Evolutionary conservation across 1,140 invertebrate genomes (phyloP).

Genomic region (Trinorchestia longiramus): DNA sequence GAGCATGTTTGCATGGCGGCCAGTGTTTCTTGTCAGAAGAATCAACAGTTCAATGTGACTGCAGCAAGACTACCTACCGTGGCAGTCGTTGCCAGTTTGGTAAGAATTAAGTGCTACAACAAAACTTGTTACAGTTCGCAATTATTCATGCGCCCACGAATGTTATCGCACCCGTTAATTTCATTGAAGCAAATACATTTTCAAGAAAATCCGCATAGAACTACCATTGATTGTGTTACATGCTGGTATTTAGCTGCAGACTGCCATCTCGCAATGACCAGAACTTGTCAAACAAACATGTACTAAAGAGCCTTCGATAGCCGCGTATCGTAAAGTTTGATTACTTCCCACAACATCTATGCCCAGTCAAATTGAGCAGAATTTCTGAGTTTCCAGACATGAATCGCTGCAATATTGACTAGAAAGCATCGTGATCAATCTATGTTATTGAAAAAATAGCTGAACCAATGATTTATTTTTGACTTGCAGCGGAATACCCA

Average conservation of each 20-base stretch:
- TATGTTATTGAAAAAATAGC: not conserved
- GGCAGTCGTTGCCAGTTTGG: slow-evolving; percentile 28
- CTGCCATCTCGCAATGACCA: too few species aligned
- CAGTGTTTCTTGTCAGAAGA: not conserved
- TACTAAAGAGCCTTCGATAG: too few species aligned
- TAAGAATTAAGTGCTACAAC: not conserved
- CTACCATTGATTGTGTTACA: too few species aligned
- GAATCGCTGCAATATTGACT: not conserved
- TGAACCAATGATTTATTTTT: not conserved
- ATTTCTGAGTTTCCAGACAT: not conserved
- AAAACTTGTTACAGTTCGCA: not conserved
- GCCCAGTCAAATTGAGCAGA: not conserved
- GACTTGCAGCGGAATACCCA: not conserved
- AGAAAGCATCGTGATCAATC: not conserved
- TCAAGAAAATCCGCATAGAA: too few species aligned
- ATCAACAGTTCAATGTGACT: not conserved
- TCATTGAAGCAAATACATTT: too few species aligned
- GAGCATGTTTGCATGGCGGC: not conserved
- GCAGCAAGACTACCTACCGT: not conserved
- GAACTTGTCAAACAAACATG: too few species aligned
- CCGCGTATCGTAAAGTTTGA: too few species aligned
- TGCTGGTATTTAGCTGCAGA: too few species aligned
- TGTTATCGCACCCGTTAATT: too few species aligned
- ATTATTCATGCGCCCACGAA: too few species aligned
- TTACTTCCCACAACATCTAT: too few species aligned